Evolutionary conservation across 30 jellyfish, hydroid and myxozoan genomes (phyloP), one percentile per base, ranked within the genome.

Genomic region (Aurelia aurita complex sp. Pacific): DNA sequence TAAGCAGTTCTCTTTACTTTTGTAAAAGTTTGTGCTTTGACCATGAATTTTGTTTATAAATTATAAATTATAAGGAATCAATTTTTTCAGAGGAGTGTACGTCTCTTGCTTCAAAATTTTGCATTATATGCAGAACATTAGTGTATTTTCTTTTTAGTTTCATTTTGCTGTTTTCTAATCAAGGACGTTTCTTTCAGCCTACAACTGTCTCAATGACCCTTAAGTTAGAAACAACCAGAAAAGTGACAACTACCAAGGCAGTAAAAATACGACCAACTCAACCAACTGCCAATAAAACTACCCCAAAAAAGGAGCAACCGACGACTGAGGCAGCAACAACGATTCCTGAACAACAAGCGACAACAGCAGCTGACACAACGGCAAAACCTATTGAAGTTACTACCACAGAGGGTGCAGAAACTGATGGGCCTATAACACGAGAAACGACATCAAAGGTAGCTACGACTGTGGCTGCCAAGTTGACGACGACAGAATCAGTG

Each of bases 171-270:
- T 5, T 43, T 43, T 43, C 54, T 43, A 1, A 38, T 38, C 54
- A 5, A 43, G 54, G 4, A 0, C 54, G 5, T 43, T 43, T 43
- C 12, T 43, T 4, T 43, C 54, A 43, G 54, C 54, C 54, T 43
- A 43, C 54, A 43, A 43, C 54, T 43, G 54, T 43, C 12, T 43
- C 54, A 43, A 43, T 43, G 54, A 43, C 54, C 5, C 54, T 62
- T 4, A 71, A 59, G 19, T 9, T 14, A 32, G 81, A 16, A 12
- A 17, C 81, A 40, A 80, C 89, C 59, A 80, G 83, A 5, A 52
- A 13, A 18, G 89, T 7, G 10, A 52, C 82, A 64, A 63, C 81
- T n/a, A 80, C 89, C 19, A 29, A 2, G 17, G 73, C 81, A 7
- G 33, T 35, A 12, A 15, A 73, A 63, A 79, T 82, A 43, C 15